Evolutionary conservation across 2,113 vertebrate genomes (phyloP).

Genomic region (Heterochromis multidens): DNA sequence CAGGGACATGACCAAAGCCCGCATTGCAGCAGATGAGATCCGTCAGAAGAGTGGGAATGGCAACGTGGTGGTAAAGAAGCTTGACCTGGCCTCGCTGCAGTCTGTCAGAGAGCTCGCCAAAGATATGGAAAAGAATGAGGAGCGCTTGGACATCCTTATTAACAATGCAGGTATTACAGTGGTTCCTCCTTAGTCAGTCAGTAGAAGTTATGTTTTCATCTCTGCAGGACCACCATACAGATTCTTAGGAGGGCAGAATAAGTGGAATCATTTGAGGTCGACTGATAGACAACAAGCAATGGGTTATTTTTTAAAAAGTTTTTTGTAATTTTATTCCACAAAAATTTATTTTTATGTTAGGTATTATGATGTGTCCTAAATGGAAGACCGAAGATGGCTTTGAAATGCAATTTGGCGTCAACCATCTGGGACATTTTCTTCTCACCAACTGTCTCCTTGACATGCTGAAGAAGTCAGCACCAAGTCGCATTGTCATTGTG

Average conservation of each 20-base stretch:
- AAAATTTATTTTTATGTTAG: slow-evolving; percentile 26
- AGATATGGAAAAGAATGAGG: slow-evolving; percentile 55
- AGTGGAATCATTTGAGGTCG: not conserved
- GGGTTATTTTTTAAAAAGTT: not conserved
- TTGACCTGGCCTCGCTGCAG: slow-evolving; percentile 69
- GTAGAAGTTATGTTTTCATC: not conserved
- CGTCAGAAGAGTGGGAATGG: slow-evolving; percentile 65
- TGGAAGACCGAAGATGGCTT: slow-evolving; percentile 74
- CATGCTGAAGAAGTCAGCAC: slow-evolving; percentile 68
- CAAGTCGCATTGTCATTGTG: slow-evolving; percentile 74
- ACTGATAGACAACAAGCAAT: not conserved
- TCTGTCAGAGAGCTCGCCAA: slow-evolving; percentile 68
- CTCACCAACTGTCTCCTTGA: slow-evolving; percentile 74
- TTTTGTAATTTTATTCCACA: not conserved
- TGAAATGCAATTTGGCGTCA: slow-evolving; percentile 80
- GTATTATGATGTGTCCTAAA: slow-evolving; percentile 77
- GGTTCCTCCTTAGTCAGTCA: not conserved
- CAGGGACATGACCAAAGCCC: slow-evolving; percentile 65
- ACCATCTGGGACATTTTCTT: slow-evolving; percentile 79
- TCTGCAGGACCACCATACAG: not conserved
- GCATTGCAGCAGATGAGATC: slow-evolving; percentile 67
- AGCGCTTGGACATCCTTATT: slow-evolving; percentile 70
- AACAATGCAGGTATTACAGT: slow-evolving; percentile 72
- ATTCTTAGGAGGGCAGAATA: not conserved
- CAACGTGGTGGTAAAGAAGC: slow-evolving; percentile 65